Evolutionary conservation across 2,888 invertebrate genomes (phyloP), one percentile per base, ranked within the genome.

Genomic region (Leptopilina myrica): DNA sequence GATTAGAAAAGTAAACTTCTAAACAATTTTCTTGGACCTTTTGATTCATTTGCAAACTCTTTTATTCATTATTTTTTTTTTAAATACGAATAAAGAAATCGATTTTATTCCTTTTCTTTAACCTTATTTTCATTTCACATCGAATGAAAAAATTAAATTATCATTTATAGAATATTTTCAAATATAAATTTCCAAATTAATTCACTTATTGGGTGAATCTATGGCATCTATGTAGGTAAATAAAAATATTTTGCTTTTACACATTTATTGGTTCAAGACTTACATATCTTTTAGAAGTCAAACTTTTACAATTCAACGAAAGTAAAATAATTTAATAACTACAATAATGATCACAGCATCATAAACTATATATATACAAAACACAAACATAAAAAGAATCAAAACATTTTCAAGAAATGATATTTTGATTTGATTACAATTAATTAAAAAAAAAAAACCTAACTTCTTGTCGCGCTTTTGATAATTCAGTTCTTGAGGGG

Each of bases 1-100:
- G 90, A 90, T 89, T 91, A 92, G 92, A 92, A 20, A 53, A 92
- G 92, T 92, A 92, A 91, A 92, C 90, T 91, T 92, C 91, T 86
- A 84, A 87, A 91, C 88, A 92, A 91, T 92, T 92, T 92, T 92
- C 91, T 20, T 69, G 9, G 67, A 90, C 64, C 73, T 15, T 64
- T 76, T 77, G 20, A 73, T 15, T 26, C 49, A 33, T 33, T 73
- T 8, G 9, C 33, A 73, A 15, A 33, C 33, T 73, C 7, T 33
- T 33, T 33, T 33, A 33, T 33, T 33, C 5, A 1, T 33, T 26
- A 12, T 7, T 1, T 26, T 26, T 53, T 53, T 33, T n/a, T 7
- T 20, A 26, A 49, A 14, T 26, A 33, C 33, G 33, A 33, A 33
- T 33, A 5, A 33, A 33, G 33, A 33, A 33, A 4, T 33, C 33